phyloP scores from a whole-genome alignment of 2,113 vertebrate genomes.

The Felis catus region F.catus_Fca126_mat1.0 CM031420.1:66726501-66727000 shows the following conservation, averaged over 20 bases:
- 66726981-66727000: neutral
- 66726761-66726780: neutral
- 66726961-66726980: neutral
- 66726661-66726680: too few species aligned
- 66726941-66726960: neutral
- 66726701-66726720: neutral
- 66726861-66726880: neutral
- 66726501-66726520: too few species aligned
- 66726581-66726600: too few species aligned
- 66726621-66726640: too few species aligned
- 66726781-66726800: neutral
- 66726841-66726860: neutral
- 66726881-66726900: neutral
- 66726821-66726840: neutral
- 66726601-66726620: too few species aligned
- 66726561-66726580: too few species aligned
- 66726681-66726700: neutral
- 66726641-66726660: too few species aligned
- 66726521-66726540: too few species aligned
- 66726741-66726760: neutral
- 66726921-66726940: neutral
- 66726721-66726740: neutral
- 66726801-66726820: neutral
- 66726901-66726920: neutral
- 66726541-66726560: too few species aligned